Percentiles rank a stretch among this genome's conserved stretches.
These are phyloP conservation scores for Octomys mimax DNA, from an alignment of 2,797 vertebrate species.

Conservation along the genomic window DNA sequence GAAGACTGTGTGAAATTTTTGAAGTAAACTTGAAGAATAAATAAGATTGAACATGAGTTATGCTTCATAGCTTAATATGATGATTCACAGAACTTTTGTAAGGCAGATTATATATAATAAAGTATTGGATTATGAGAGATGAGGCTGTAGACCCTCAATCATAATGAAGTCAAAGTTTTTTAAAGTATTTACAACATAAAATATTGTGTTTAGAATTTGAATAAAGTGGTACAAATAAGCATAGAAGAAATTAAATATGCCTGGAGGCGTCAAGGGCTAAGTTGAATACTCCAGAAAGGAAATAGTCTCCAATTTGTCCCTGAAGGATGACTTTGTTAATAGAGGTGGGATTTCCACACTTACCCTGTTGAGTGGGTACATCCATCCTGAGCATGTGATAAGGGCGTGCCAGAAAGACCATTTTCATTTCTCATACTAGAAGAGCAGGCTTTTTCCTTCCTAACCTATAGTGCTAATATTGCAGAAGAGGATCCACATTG, in stretches of 20 bases:
- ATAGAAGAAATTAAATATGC: constrained; percentile 4
- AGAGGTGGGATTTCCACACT: neutral
- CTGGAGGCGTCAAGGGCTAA: neutral
- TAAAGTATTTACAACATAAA: neutral
- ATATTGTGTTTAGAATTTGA: constrained; percentile 8
- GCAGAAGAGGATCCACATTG: neutral
- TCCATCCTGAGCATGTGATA: neutral
- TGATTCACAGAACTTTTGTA: neutral
- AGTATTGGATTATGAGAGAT: neutral
- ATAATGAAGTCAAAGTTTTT: neutral
- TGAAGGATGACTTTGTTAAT: neutral
- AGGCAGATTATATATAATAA: neutral
- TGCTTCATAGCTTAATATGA: constrained; percentile 13
- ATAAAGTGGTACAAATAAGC: neutral
- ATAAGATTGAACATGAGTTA: neutral
- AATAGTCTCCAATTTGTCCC: neutral
- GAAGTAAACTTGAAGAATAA: constrained; percentile 53
- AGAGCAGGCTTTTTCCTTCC: neutral
- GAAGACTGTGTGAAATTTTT: neutral
- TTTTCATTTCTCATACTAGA: neutral
- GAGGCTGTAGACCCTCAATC: neutral
- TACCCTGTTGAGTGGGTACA: neutral
- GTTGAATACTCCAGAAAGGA: neutral
- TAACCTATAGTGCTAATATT: neutral
- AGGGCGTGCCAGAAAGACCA: neutral